A percentile compares a stretch with the other conserved stretches of the same genome.
Evolutionary conservation across 2,113 vertebrate genomes (phyloP).

Genomic region (Cromileptes altivelis): DNA sequence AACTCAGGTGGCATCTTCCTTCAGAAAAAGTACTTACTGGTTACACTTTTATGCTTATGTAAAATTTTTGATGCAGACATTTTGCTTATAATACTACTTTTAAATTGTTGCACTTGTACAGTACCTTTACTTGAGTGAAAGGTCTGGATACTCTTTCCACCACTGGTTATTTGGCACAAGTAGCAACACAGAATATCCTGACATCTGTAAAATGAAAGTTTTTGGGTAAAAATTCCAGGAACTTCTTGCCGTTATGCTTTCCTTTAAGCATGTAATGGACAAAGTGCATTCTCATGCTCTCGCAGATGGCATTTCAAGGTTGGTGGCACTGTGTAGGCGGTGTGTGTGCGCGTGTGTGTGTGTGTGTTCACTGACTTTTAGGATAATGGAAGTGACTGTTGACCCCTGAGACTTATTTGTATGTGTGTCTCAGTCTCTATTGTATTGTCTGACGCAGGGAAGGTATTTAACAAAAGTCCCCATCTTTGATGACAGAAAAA

Average conservation of each 20-base stretch:
- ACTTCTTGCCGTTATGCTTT: not conserved
- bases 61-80: no score
- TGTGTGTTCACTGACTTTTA: constrained; percentile 62
- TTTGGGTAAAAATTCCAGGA: constrained; percentile 19
- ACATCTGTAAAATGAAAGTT: not conserved
- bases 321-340: not conserved
- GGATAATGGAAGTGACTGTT: constrained; percentile 56
- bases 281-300: constrained; percentile 67
- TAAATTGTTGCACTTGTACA: no score
- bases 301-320: constrained; percentile 61
- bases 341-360: constrained; percentile 26
- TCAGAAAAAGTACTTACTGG: no score
- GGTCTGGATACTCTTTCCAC: not conserved
- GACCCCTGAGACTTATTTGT: constrained; percentile 45
- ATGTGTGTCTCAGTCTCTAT: constrained; percentile 20
- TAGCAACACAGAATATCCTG: no score
- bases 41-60: no score
- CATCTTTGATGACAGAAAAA: not conserved
- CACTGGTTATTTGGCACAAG: not conserved
- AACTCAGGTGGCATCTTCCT: no score
- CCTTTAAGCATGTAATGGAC: constrained; percentile 27
- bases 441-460: constrained; percentile 8
- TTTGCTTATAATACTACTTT: no score
- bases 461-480: not conserved
- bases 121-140: not conserved